These are phyloP conservation scores for Ariopsis seemanni DNA, from an alignment of 2,113 vertebrate genomes.

Conservation along the genomic window DNA sequence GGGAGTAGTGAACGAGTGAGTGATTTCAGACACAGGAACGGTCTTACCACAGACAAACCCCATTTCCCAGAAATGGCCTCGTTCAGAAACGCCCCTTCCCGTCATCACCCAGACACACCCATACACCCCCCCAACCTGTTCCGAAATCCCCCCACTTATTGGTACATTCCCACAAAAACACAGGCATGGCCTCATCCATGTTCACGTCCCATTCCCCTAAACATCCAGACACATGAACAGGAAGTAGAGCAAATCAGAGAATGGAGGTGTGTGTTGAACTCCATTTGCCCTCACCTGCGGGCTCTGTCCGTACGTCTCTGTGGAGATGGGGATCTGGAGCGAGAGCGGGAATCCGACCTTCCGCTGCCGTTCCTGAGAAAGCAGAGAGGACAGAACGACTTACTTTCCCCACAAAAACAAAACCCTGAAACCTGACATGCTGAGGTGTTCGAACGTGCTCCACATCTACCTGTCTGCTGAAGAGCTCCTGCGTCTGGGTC, in stretches of 20 bases:
- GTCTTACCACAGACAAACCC: too few species aligned
- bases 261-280: background rate
- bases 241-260: conserved; percentile 1
- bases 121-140: background rate
- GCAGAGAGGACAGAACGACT: background rate
- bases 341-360: conserved; percentile 53
- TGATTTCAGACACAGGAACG: too few species aligned
- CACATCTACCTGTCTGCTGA: conserved; percentile 49
- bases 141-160: background rate
- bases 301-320: conserved; percentile 25
- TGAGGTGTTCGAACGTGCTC: background rate
- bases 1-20: too few species aligned
- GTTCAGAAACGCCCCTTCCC: background rate
- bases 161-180: background rate
- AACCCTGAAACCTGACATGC: too few species aligned
- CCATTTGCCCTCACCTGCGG: conserved; percentile 36
- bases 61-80: background rate
- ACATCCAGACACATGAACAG: background rate
- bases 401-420: background rate
- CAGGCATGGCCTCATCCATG: background rate
- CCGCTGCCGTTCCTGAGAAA: conserved; percentile 44
- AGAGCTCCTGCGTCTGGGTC: conserved; percentile 42
- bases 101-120: background rate
- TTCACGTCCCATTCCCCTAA: background rate
- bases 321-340: conserved; percentile 55